Conservation (phyloP, 2,113 vertebrate genomes). For the Lamprologus sp. region DNA sequence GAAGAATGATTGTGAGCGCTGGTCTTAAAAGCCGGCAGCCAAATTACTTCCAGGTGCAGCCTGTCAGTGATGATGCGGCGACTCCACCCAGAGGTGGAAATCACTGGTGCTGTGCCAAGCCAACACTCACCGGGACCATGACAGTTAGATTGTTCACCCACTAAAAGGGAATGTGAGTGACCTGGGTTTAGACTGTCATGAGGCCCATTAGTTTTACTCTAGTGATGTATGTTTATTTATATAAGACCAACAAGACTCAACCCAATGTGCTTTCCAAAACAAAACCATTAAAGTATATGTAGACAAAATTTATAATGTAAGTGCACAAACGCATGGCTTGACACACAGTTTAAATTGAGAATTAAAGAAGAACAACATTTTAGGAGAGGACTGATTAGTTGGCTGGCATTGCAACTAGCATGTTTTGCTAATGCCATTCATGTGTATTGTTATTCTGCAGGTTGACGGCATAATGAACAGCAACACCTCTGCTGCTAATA, state of each 20-base stretch:
- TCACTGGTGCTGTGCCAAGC: background rate
- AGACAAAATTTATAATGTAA: background rate
- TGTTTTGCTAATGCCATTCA: background rate
- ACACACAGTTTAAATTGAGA: background rate
- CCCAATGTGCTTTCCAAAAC: background rate
- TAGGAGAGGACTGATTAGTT: background rate
- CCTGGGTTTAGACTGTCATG: background rate
- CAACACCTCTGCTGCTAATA: conserved; percentile 10
- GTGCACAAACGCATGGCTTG: background rate
- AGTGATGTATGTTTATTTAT: background rate
- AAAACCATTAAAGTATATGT: background rate
- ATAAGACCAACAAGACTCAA: background rate
- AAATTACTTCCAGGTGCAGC: background rate
- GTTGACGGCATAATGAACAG: background rate
- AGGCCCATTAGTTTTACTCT: background rate
- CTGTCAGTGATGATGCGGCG: background rate
- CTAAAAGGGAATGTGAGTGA: background rate
- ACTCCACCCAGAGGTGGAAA: background rate
- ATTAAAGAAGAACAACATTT: background rate
- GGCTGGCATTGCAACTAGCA: background rate
- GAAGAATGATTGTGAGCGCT: background rate
- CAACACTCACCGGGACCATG: background rate
- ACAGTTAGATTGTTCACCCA: background rate
- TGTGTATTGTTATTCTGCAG: background rate
- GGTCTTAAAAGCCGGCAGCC: background rate